Conservation (phyloP, 2,797 vertebrate species). For the Graptemys geographica region DNA sequence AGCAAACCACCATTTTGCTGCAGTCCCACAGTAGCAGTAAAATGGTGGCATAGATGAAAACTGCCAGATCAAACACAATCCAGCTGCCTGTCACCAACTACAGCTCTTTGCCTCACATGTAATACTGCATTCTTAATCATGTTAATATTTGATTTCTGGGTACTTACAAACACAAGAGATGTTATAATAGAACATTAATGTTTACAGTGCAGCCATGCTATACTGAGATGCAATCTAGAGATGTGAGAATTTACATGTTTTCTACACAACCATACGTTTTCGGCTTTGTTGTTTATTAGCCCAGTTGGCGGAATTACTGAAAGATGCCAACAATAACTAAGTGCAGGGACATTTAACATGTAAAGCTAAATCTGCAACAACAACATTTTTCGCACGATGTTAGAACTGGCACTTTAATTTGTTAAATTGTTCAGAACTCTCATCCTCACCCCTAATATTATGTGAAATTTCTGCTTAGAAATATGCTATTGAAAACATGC, state of each 20-base stretch:
- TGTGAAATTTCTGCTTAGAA: neutral
- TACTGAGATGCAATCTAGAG: neutral
- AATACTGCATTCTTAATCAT: slow-evolving; percentile 65
- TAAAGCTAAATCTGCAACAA: neutral
- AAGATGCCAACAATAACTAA: neutral
- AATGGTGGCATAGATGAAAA: slow-evolving; percentile 75
- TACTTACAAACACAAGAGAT: slow-evolving; percentile 33
- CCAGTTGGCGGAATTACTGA: neutral
- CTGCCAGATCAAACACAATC: slow-evolving; percentile 70
- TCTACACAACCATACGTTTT: neutral
- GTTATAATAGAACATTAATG: neutral
- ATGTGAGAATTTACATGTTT: slow-evolving; percentile 15
- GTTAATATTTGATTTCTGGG: slow-evolving; percentile 65
- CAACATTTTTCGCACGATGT: neutral
- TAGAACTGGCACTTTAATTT: neutral
- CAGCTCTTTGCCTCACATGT: slow-evolving; percentile 63
- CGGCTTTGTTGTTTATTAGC: slow-evolving; percentile 20
- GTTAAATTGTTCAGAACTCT: slow-evolving; percentile 19
- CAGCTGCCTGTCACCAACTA: slow-evolving; percentile 67
- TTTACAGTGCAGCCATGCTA: neutral
- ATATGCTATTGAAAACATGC: neutral
- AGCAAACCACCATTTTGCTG: slow-evolving; percentile 74
- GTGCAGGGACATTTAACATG: neutral
- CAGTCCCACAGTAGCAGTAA: slow-evolving; percentile 68
- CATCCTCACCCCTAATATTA: neutral